Base-by-base conservation (phyloP, 35 echinoderm and acorn worm genomes). In the Lytechinus pictus region DNA sequence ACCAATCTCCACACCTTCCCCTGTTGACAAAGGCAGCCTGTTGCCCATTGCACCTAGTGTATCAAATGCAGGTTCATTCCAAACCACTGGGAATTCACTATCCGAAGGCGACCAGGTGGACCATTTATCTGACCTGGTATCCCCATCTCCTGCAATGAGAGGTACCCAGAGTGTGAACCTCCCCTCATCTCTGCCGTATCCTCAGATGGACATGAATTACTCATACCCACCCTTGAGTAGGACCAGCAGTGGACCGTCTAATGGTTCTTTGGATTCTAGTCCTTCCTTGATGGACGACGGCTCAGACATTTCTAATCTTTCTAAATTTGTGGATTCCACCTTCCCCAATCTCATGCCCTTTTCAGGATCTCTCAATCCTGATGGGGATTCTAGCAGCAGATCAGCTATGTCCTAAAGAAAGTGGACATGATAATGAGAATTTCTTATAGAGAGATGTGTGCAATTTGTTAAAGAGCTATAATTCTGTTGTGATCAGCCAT, bases 251-350 rank as follows among this genome's bases (percentile, higher is more conserved):
- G 53, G 27, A 93, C 55, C 92, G 3, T 93, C 92, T 7, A 93
- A 93, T 10, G 53, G 53, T 57, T 27, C n/a, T 9, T 13, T 54
- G 28, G 88, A 44, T 12, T 90, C 88, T 54, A 90, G 7, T 21
- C 52, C 88, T 12, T 54, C 88, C 29, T 13, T 54, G 88, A 16
- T 93, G 13, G 54, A 54, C 11, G 55, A 93, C 7, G 54, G 27
- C 54, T 93, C 92, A 28, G 92, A 93, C 53, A 54, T 93, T 5
- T 93, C 92, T 16, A 93, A 57, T 57, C 92, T 93, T 19, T 27
- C 92, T 10, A 93, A 57, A 54, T 93, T 93, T 57, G 92, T 93
- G 4, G 92, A 93, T 12, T 93, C 92, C 92, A 57, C 29, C 92
- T 93, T 93, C 53, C 92, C 92, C 11, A 57, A 57, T 93, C 52